Evolutionary conservation across 35 echinoderm and acorn worm genomes (phyloP), one percentile per base, ranked within the genome.

Genomic region (Apostichopus californicus): DNA sequence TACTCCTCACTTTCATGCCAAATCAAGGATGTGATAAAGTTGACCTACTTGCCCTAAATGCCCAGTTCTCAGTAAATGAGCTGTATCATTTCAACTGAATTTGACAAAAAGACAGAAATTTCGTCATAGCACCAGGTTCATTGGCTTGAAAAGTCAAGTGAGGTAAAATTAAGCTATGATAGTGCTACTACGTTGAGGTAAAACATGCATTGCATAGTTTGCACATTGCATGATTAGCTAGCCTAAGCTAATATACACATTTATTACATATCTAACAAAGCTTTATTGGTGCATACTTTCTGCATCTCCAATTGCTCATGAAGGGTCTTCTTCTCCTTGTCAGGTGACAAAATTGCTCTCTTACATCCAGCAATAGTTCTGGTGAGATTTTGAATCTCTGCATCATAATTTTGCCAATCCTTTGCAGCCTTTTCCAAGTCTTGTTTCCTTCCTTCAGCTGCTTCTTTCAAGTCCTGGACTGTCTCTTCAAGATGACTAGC

Each of bases 291-390:
- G 58, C 90, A 59, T 73, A 97, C 95, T 77, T 97, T 93, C 83
- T 97, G 95, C 55, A 83, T 78, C 26, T 92, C 86, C n/a, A 94
- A 70, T 63, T 98, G 96, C 66, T 98, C 89, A 55, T 91, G 70
- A 0, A 98, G 93, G 8, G 92, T 92, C 78, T 90, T 98, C 58
- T 89, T 79, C 20, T 94, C 92, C 88, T 94, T 46, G 15, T 95
- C 92, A 58, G 96, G 96, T 54, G 92, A 93, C 87, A 98, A 78
- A 78, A 98, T 61, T 13, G 54, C 86, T 24, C 73, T 84, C 91
- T 95, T 95, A 24, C 92, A 91, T 79, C 92, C 90, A 11, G 83
- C 85, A 5, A 98, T 65, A 70, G 56, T 78, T 8, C 92, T 83
- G 7, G 65, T 78, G 8, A 98, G 77, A 9, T 95, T 86, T 18